These are phyloP conservation scores for Trochalopteron elliotii DNA, from an alignment of 2,113 vertebrate genomes.

Conservation along the genomic window DNA sequence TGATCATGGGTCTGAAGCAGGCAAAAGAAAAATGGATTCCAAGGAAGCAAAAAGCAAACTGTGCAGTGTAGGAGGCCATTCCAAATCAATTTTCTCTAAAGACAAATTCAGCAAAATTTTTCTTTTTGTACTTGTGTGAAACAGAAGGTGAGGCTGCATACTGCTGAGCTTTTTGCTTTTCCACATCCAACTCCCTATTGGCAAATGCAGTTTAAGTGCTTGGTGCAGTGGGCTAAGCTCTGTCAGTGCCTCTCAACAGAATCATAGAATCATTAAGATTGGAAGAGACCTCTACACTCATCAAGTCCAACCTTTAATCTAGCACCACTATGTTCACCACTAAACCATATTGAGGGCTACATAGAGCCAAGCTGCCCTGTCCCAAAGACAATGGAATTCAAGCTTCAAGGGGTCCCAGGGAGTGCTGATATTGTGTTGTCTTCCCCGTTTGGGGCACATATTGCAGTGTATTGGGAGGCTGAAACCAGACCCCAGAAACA, in stretches of 20 bases:
- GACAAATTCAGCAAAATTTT: not conserved
- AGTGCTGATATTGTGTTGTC: not conserved
- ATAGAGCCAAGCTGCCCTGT: not conserved
- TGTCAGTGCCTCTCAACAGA: not conserved
- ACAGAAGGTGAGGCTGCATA: not conserved
- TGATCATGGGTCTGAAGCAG: not conserved
- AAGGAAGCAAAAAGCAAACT: not conserved
- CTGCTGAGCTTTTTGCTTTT: not conserved
- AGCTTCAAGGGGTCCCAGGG: not conserved
- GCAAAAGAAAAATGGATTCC: not conserved
- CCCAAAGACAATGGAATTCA: not conserved
- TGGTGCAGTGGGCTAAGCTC: not conserved
- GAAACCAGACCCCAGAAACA: not conserved
- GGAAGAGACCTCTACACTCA: not conserved
- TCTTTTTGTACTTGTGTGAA: not conserved
- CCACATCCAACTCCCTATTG: not conserved
- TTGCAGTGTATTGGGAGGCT: not conserved
- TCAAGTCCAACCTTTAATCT: not conserved
- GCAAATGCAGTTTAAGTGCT: not conserved
- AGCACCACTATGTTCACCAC: not conserved
- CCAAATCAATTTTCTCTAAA: not conserved
- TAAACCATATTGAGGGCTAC: not conserved
- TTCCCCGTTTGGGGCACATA: not conserved
- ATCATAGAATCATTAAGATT: not conserved
- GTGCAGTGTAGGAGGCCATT: not conserved